phyloP scores from a whole-genome alignment of 1,140 invertebrate species.

The Lepeophtheirus salmonis region DNA sequence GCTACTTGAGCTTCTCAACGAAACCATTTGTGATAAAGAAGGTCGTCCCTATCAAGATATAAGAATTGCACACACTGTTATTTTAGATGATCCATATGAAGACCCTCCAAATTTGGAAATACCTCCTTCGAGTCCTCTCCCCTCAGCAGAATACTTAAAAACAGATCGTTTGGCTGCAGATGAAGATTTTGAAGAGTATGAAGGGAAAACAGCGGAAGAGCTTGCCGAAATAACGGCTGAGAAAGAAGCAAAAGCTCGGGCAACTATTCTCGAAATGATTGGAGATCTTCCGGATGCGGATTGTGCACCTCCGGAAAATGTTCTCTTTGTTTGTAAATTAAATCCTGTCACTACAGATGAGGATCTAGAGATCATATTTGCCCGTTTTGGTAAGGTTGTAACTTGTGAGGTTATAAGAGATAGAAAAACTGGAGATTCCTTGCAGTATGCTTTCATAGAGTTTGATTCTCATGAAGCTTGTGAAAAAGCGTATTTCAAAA shows the following conservation, averaged over 20 bases:
- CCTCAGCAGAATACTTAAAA: constrained; percentile 42
- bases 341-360: constrained; percentile 97
- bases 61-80: constrained; percentile 86
- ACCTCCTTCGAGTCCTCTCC: constrained; percentile 68
- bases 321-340: constrained; percentile 98
- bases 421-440: constrained; percentile 70
- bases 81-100: constrained; percentile 87
- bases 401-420: constrained; percentile 95
- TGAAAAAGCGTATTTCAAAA: constrained; percentile 97
- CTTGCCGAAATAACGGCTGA: constrained; percentile 69
- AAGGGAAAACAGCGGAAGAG: constrained; percentile 60
- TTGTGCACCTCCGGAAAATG: constrained; percentile 93
- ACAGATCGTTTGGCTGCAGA: constrained; percentile 79
- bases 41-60: constrained; percentile 59
- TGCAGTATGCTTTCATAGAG: constrained; percentile 99
- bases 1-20: constrained; percentile 68
- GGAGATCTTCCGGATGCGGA: constrained; percentile 94
- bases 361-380: constrained; percentile 93
- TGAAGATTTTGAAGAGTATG: constrained; percentile 79
- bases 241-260: constrained; percentile 82
- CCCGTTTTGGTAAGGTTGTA: constrained; percentile 27
- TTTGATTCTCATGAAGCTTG: constrained; percentile 86
- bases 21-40: constrained; percentile 75
- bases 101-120: constrained; percentile 56
- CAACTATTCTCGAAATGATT: constrained; percentile 94